Evolutionary conservation across 2,797 vertebrate species (phyloP).

Genomic region (Thunnus albacares): DNA sequence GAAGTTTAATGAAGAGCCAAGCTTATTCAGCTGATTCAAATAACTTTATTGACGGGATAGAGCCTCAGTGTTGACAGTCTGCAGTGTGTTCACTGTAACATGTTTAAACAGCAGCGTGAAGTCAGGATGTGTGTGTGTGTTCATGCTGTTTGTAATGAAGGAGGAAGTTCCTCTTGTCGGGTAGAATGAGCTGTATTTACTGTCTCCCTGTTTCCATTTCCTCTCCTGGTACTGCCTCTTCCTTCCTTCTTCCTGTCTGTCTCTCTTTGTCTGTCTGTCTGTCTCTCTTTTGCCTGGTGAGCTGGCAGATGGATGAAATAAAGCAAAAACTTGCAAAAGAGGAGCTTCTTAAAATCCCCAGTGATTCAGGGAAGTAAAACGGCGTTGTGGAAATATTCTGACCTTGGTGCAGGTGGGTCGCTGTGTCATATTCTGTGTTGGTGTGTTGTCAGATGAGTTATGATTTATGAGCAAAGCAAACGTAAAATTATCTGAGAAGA

Average conservation of each 20-base stretch:
- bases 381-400: too few species aligned
- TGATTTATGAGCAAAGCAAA: too few species aligned
- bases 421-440: too few species aligned
- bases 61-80: background rate
- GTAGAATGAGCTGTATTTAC: slow-evolving; percentile 55
- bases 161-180: slow-evolving; percentile 57
- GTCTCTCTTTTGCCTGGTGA: background rate
- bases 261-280: background rate
- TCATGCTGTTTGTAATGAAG: slow-evolving; percentile 54
- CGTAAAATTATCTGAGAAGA: too few species aligned
- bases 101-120: background rate
- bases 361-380: too few species aligned
- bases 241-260: slow-evolving; percentile 37
- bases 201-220: slow-evolving; percentile 59
- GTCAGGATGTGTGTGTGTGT: slow-evolving; percentile 20
- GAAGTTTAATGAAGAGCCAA: background rate
- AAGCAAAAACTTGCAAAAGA: too few species aligned
- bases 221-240: slow-evolving; percentile 44
- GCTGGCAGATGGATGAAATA: too few species aligned
- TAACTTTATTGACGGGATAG: slow-evolving; percentile 25
- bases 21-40: background rate
- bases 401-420: too few species aligned
- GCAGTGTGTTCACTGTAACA: background rate
- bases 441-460: too few species aligned
- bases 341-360: too few species aligned